Conservation (phyloP, 2,113 vertebrate species). For the Macaca fascicularis region T2T-MFA8v1.1 NC_088376.1:188376001-188376500, state of each 20-base stretch:
- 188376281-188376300: conserved; percentile 51
- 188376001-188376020: conserved; percentile 33
- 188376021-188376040: not conserved
- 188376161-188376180: not conserved
- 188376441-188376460: conserved; percentile 48
- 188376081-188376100: not conserved
- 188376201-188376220: not conserved
- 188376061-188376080: conserved; percentile 27
- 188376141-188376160: conserved; percentile 38
- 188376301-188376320: conserved; percentile 50
- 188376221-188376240: not conserved
- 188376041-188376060: not conserved
- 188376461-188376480: conserved; percentile 62
- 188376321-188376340: conserved; percentile 78
- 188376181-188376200: not conserved
- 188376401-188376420: not conserved
- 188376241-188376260: conserved; percentile 55
- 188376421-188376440: conserved; percentile 56
- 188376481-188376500: not conserved
- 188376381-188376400: conserved; percentile 79
- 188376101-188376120: not conserved
- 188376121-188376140: not conserved
- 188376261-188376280: conserved; percentile 48
- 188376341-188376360: conserved; percentile 70
- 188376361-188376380: conserved; percentile 79